These are phyloP conservation scores for Mactromeris polynyma DNA, from an alignment of 2,888 invertebrate genomes.

Conservation along the genomic window DNA sequence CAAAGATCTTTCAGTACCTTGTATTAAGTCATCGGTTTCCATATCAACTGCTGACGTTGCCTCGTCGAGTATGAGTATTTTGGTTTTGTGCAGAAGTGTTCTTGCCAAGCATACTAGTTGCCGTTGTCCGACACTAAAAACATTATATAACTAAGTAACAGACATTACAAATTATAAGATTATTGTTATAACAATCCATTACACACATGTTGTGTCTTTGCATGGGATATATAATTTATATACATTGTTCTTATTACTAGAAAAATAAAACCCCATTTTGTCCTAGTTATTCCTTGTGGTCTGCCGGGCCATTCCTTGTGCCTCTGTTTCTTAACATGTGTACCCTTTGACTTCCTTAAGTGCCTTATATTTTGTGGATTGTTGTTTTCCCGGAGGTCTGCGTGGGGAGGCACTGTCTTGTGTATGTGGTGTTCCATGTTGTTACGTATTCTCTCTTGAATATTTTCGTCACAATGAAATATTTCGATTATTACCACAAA, in stretches of 20 bases:
- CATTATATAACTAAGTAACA: not conserved
- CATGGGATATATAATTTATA: not conserved
- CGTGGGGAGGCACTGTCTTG: no score
- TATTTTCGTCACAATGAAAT: no score
- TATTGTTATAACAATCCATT: not conserved
- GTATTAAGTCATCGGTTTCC: slow-evolving; percentile 94
- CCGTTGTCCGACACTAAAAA: slow-evolving; percentile 72
- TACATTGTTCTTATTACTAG: not conserved
- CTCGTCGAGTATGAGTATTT: slow-evolving; percentile 82
- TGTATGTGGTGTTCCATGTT: no score
- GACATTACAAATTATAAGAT: not conserved
- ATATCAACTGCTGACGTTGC: slow-evolving; percentile 85
- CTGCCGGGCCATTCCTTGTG: no score
- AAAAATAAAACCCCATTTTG: not conserved
- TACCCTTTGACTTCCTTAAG: no score
- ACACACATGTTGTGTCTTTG: not conserved
- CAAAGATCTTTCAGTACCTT: slow-evolving; percentile 86
- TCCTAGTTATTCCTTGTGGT: no score
- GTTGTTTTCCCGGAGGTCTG: no score
- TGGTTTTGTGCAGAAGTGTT: slow-evolving; percentile 78
- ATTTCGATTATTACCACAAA: no score
- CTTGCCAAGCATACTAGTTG: slow-evolving; percentile 75
- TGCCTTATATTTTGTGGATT: no score
- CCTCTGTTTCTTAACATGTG: no score
- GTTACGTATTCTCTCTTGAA: no score